phyloP scores from a whole-genome alignment of 92 coral and sea anemone genomes.

The Plumapathes pennacea region DNA sequence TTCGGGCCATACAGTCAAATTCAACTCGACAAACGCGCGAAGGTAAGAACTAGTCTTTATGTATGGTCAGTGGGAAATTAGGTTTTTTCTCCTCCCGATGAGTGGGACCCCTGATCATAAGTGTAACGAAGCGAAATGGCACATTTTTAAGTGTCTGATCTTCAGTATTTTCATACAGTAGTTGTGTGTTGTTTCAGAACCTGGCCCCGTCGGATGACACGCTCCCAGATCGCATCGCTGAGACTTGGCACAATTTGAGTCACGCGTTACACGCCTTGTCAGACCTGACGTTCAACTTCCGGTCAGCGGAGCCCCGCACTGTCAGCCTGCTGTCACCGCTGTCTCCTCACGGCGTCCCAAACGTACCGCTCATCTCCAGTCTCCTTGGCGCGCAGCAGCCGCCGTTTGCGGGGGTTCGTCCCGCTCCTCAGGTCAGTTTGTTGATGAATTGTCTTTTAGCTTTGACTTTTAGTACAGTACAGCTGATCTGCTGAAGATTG shows the following conservation, averaged over 20 bases:
- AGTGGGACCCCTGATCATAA: too few species aligned
- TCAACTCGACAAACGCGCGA: too few species aligned
- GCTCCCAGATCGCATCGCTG: slow-evolving; percentile 91
- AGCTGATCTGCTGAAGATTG: too few species aligned
- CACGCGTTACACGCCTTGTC: slow-evolving; percentile 99
- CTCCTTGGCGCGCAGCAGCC: slow-evolving; percentile 67
- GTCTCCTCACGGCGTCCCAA: slow-evolving; percentile 62
- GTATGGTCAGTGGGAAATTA: too few species aligned
- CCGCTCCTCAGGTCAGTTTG: too few species aligned
- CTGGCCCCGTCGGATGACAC: slow-evolving; percentile 89
- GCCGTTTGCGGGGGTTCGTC: neutral
- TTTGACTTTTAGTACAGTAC: too few species aligned
- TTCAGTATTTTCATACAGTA: neutral
- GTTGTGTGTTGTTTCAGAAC: slow-evolving; percentile 24
- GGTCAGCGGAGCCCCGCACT: slow-evolving; percentile 81
- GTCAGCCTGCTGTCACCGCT: slow-evolving; percentile 78
- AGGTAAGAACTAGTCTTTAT: too few species aligned
- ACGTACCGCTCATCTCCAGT: slow-evolving; percentile 36
- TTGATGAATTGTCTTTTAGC: too few species aligned
- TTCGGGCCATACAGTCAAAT: too few species aligned
- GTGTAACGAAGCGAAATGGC: too few species aligned
- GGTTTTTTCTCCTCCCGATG: too few species aligned
- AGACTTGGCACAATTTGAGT: slow-evolving; percentile 88
- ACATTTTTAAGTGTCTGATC: too few species aligned
- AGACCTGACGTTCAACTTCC: slow-evolving; percentile 87